These are phyloP conservation scores for Lamellibrachia columna DNA, from an alignment of 2,888 invertebrate species.

Conservation along the genomic window DNA sequence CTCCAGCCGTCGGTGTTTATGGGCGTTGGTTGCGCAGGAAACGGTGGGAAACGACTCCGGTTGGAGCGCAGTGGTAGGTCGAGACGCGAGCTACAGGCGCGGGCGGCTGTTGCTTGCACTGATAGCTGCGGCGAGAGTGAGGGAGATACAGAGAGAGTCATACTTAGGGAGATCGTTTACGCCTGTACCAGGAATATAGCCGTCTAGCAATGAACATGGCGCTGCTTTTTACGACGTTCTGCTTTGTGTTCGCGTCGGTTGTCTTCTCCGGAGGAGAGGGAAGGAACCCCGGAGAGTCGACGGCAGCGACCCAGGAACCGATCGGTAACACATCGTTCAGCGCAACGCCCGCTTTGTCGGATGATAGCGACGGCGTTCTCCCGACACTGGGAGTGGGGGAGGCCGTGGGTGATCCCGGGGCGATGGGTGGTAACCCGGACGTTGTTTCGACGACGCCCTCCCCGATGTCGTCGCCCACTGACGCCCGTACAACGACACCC, in stretches of 20 bases:
- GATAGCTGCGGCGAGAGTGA: background rate
- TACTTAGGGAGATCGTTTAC: background rate
- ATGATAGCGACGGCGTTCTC: background rate
- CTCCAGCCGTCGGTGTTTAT: background rate
- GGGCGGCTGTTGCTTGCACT: background rate
- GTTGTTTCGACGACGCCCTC: background rate
- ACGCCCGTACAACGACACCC: background rate
- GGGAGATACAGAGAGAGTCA: background rate
- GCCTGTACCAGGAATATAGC: background rate
- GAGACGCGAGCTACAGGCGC: background rate
- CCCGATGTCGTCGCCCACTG: background rate
- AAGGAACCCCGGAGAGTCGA: background rate
- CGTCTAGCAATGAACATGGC: background rate
- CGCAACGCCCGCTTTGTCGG: background rate
- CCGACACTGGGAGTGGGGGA: background rate
- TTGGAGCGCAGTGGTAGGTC: background rate
- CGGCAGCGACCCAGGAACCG: background rate
- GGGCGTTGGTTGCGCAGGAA: background rate
- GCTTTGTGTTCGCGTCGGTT: background rate
- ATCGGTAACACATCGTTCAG: background rate
- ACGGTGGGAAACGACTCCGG: background rate
- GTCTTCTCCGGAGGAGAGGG: background rate
- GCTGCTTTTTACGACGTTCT: background rate
- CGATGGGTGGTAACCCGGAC: background rate
- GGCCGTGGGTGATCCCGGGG: background rate